Evolutionary conservation across 53 echinoderm and acorn worm species (phyloP).

Genomic region (Crossaster papposus): DNA sequence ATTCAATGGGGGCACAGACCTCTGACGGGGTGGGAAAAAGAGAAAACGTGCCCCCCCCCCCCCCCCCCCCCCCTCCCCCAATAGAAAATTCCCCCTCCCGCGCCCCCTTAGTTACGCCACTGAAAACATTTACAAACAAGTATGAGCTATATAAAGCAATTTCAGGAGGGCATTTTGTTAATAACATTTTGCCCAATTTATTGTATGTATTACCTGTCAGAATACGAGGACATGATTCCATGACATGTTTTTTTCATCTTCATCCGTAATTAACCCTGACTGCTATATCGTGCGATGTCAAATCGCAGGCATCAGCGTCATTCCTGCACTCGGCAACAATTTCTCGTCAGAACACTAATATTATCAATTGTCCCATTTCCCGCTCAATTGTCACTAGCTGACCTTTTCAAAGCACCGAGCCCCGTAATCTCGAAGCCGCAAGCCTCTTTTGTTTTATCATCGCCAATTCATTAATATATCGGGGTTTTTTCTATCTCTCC

Average conservation of each 20-base stretch:
- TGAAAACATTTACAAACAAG: too few relatives aligned
- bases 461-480: not conserved
- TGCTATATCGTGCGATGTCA: not conserved
- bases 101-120: too few relatives aligned
- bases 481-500: not conserved
- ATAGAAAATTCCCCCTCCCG: too few relatives aligned
- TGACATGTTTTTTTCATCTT: not conserved
- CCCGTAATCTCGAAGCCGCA: not conserved
- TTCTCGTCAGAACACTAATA: constrained; percentile 25
- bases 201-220: not conserved
- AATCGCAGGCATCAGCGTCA: not conserved
- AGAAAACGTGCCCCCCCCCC: too few relatives aligned
- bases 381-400: constrained; percentile 6
- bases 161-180: too few relatives aligned
- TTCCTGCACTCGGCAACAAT: not conserved
- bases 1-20: too few relatives aligned
- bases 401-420: constrained; percentile 11
- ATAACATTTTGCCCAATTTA: too few relatives aligned
- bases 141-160: too few relatives aligned
- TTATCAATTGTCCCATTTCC: constrained; percentile 48
- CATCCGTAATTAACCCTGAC: not conserved
- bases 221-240: not conserved
- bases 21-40: too few relatives aligned
- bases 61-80: too few relatives aligned
- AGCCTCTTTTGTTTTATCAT: not conserved